These are phyloP conservation scores for Cybosia mesomella DNA, from an alignment of 2,888 invertebrate species.

Conservation along the genomic window DNA sequence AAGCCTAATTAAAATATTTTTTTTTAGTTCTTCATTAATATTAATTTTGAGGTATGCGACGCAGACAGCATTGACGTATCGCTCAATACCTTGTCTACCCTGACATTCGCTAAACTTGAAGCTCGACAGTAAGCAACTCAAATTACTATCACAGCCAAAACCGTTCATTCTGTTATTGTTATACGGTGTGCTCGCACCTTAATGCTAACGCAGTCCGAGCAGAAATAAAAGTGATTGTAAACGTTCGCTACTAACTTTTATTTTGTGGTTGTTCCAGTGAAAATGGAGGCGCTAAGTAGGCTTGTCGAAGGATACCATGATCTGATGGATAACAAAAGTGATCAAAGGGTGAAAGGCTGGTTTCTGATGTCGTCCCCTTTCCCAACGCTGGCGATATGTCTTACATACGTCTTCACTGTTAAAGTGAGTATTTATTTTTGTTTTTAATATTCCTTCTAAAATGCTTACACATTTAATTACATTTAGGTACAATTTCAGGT, in stretches of 20 bases:
- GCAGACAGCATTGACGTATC: slow-evolving; percentile 43
- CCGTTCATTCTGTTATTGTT: slow-evolving; percentile 52
- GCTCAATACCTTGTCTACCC: slow-evolving; percentile 63
- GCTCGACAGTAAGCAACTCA: slow-evolving; percentile 54
- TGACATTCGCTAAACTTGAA: slow-evolving; percentile 73
- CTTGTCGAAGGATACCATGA: slow-evolving; percentile 90
- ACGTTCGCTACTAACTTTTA: slow-evolving; percentile 15
- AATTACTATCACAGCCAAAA: slow-evolving; percentile 46
- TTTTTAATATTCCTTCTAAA: background rate
- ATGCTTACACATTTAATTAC: background rate
- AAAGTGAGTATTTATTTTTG: slow-evolving; percentile 84
- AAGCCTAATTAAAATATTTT: slow-evolving; percentile 2
- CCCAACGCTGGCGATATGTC: slow-evolving; percentile 91
- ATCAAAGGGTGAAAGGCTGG: slow-evolving; percentile 93
- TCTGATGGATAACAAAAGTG: slow-evolving; percentile 94
- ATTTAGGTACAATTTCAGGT: background rate
- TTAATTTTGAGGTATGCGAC: slow-evolving; percentile 25
- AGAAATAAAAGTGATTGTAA: slow-evolving; percentile 35
- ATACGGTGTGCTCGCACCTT: slow-evolving; percentile 47
- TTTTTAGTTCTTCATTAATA: background rate
- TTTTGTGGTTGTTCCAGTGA: slow-evolving; percentile 74
- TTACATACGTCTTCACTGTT: slow-evolving; percentile 91
- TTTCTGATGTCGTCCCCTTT: slow-evolving; percentile 93
- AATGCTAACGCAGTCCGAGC: slow-evolving; percentile 29
- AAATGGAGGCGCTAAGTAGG: slow-evolving; percentile 88